Evolutionary conservation across 2,113 vertebrate genomes (phyloP).

Genomic region (Mus musculus): GRCm39 chr11:49696001-49696500

Average conservation of each 20-base stretch:
- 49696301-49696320: neutral
- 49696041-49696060: neutral
- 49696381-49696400: neutral
- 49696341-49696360: neutral
- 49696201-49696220: neutral
- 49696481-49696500: neutral
- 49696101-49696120: neutral
- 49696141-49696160: neutral
- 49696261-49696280: neutral
- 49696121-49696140: too few relatives aligned
- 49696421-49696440: neutral
- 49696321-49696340: neutral
- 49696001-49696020: neutral
- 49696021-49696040: neutral
- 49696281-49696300: neutral
- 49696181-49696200: neutral
- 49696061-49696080: neutral
- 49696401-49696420: too few relatives aligned
- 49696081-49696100: neutral
- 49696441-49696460: accelerated
- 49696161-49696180: neutral
- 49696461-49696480: neutral
- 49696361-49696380: neutral
- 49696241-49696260: neutral
- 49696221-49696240: neutral